These are phyloP conservation scores for Bombycilla garrulus DNA, from an alignment of 2,113 vertebrate species.

Conservation along the genomic window DNA sequence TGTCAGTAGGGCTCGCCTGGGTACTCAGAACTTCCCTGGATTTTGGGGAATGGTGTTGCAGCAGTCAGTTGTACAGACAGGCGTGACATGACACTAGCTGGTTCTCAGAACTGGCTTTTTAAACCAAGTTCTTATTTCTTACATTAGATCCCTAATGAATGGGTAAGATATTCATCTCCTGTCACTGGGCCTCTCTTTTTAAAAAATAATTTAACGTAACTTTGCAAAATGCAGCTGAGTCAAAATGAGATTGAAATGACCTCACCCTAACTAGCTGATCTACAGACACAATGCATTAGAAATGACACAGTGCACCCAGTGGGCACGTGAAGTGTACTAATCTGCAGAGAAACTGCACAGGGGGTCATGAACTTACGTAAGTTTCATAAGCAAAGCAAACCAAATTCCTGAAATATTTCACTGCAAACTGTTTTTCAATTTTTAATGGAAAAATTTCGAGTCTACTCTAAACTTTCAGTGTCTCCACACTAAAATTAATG, in stretches of 20 bases:
- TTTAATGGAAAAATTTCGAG: not conserved
- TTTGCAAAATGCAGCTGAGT: not conserved
- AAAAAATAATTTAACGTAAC: not conserved
- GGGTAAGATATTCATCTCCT: not conserved
- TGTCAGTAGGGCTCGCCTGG: not conserved
- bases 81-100: not conserved
- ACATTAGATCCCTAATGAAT: not conserved
- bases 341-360: not conserved
- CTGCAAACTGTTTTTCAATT: not conserved
- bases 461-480: not conserved
- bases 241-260: not conserved
- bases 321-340: not conserved
- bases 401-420: not conserved
- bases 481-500: not conserved
- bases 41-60: not conserved
- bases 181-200: not conserved
- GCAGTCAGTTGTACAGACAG: not conserved
- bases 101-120: not conserved
- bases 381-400: not conserved
- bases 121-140: not conserved
- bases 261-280: not conserved
- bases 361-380: not conserved
- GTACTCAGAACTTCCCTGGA: not conserved
- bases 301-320: not conserved
- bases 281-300: not conserved